phyloP scores from a whole-genome alignment of 1,140 invertebrate species.

The Magallana gigas region DNA sequence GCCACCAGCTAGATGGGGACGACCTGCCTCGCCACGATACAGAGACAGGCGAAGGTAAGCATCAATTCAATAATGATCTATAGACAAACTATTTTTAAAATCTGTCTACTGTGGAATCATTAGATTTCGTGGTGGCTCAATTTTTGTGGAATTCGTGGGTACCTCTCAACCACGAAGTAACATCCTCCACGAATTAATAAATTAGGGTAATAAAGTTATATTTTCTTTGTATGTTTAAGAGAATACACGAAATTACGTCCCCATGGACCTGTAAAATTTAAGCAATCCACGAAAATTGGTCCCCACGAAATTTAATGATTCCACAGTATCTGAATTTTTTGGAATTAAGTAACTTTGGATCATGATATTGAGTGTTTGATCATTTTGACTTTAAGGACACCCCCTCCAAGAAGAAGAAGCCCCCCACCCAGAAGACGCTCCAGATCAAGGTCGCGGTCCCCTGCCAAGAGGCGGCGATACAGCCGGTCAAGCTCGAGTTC shows the following conservation, averaged over 20 bases:
- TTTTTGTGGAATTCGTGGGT: too few relatives aligned
- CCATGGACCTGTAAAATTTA: too few relatives aligned
- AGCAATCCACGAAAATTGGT: too few relatives aligned
- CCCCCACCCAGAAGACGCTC: constrained; percentile 83
- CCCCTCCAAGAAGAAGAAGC: constrained; percentile 83
- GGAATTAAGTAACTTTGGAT: neutral
- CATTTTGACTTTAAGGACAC: constrained; percentile 56
- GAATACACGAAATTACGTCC: too few relatives aligned
- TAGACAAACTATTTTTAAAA: neutral
- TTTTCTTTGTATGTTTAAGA: too few relatives aligned
- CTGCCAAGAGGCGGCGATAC: constrained; percentile 86
- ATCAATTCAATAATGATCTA: neutral
- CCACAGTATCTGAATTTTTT: neutral
- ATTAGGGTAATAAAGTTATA: too few relatives aligned
- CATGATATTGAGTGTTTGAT: neutral
- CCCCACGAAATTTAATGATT: too few relatives aligned
- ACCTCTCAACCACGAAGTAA: too few relatives aligned
- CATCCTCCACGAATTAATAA: too few relatives aligned
- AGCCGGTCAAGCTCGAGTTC: constrained; percentile 84
- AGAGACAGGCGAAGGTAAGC: constrained; percentile 71
- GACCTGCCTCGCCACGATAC: constrained; percentile 76
- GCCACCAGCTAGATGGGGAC: constrained; percentile 81
- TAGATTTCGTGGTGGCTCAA: too few relatives aligned
- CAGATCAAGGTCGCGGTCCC: constrained; percentile 83
- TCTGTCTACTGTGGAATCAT: too few relatives aligned